Percentiles rank a stretch among this genome's conserved stretches.
phyloP scores from a whole-genome alignment of 2,797 vertebrate species.

The Bradypodion ventrale region DNA sequence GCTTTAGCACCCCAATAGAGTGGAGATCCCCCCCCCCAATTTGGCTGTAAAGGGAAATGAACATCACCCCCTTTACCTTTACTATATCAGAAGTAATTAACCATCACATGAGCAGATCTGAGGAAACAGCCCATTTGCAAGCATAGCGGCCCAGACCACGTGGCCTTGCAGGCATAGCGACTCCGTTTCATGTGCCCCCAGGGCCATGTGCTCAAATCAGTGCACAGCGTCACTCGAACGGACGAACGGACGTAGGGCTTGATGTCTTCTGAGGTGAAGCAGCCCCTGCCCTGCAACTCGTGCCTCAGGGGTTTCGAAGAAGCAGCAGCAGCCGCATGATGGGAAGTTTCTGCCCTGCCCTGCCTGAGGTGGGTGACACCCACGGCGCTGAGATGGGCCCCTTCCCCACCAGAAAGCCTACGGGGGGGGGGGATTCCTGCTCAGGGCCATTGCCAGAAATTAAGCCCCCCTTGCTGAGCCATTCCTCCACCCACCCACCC shows the following conservation, averaged over 20 bases:
- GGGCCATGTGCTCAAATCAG: too few species aligned
- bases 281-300: neutral
- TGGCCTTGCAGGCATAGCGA: neutral
- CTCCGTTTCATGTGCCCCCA: neutral
- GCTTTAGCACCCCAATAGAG: too few species aligned
- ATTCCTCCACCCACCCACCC: too few species aligned
- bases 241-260: neutral
- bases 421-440: constrained; percentile 21
- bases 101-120: too few species aligned
- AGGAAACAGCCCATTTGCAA: too few species aligned
- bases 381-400: neutral
- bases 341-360: neutral
- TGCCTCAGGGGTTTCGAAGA: neutral
- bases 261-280: neutral
- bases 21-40: too few species aligned
- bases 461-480: neutral
- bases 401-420: neutral
- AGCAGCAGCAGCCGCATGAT: neutral
- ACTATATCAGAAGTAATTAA: too few species aligned
- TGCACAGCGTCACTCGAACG: too few species aligned
- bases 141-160: too few species aligned
- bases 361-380: neutral
- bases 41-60: too few species aligned
- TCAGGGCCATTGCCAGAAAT: neutral
- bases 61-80: too few species aligned